phyloP scores from a whole-genome alignment of 2,113 vertebrate species.

The Thunnus thynnus region DNA sequence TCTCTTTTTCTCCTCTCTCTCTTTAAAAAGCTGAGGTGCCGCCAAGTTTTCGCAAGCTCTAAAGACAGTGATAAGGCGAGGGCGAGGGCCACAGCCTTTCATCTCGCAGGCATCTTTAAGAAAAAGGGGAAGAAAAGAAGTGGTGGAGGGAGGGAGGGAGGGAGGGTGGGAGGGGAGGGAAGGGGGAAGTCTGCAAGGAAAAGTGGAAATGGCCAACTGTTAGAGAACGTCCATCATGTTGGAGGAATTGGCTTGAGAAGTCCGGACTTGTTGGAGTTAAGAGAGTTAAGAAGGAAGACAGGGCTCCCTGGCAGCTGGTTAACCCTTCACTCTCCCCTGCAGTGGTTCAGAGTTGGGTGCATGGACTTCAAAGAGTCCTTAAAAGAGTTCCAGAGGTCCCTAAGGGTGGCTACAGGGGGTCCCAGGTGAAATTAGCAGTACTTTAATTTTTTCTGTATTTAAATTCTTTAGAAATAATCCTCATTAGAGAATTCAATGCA shows the following conservation, averaged over 20 bases:
- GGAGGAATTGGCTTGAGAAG: conserved; percentile 45
- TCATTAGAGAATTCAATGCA: conserved; percentile 13
- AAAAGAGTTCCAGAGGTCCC: background rate
- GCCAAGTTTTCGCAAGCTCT: conserved; percentile 83
- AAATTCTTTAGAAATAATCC: conserved; percentile 23
- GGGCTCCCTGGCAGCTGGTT: conserved; percentile 31
- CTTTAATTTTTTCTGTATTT: conserved; percentile 1
- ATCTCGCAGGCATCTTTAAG: conserved; percentile 82
- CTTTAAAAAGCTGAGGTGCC: conserved; percentile 76
- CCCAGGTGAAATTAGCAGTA: conserved; percentile 19
- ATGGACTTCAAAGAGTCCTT: conserved; percentile 28
- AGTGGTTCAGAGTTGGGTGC: background rate
- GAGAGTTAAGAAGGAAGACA: conserved; percentile 25
- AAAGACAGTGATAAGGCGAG: conserved; percentile 85
- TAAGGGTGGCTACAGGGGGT: background rate
- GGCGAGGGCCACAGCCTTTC: conserved; percentile 78
- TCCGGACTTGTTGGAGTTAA: conserved; percentile 58
- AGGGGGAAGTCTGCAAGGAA: conserved; percentile 11
- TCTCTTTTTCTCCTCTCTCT: conserved; percentile 27
- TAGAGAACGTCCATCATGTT: conserved; percentile 50
- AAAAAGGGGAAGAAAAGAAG: conserved; percentile 63
- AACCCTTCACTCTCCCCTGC: conserved; percentile 22
- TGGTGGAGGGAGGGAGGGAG: background rate
- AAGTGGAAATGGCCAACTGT: conserved; percentile 68
- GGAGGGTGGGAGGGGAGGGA: background rate